A percentile compares a stretch with the other conserved stretches of the same genome.
phyloP scores from a whole-genome alignment of 1,140 invertebrate genomes.

The Sycophaga agraensis region DNA sequence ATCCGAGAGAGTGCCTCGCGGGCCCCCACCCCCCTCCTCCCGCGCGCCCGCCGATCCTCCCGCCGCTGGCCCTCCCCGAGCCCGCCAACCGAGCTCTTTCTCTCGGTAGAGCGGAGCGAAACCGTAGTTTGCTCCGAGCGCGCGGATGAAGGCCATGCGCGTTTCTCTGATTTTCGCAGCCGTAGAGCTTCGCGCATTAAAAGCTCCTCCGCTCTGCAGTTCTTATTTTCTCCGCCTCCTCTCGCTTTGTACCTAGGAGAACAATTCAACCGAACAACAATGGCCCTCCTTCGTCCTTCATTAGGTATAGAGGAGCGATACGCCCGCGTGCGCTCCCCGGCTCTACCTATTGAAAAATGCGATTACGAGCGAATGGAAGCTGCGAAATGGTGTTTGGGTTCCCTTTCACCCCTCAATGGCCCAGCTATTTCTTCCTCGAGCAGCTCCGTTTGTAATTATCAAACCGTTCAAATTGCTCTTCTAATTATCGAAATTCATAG shows the following conservation, averaged over 20 bases:
- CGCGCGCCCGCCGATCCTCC: background rate
- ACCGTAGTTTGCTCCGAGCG: background rate
- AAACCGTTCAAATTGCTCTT: no score
- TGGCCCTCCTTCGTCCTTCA: background rate
- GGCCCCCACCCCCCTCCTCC: background rate
- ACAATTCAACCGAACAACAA: constrained; percentile 5
- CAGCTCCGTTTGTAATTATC: no score
- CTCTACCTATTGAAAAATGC: no score
- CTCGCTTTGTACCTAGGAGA: background rate
- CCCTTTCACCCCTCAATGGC: no score
- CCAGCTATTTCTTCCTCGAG: no score
- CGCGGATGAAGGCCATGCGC: background rate
- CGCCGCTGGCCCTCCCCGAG: constrained; percentile 28
- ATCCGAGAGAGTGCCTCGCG: background rate
- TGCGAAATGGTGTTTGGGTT: no score
- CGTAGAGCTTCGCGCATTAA: constrained; percentile 4
- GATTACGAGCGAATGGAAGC: no score
- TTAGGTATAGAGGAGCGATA: background rate
- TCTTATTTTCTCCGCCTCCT: no score
- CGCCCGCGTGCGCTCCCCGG: no score
- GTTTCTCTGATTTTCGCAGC: constrained; percentile 2
- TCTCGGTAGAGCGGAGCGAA: background rate
- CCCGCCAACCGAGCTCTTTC: no score
- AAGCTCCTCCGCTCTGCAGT: background rate
- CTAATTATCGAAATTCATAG: no score